These are phyloP conservation scores for Ephialtes manifestator DNA, from an alignment of 2,888 invertebrate genomes.

Conservation along the genomic window DNA sequence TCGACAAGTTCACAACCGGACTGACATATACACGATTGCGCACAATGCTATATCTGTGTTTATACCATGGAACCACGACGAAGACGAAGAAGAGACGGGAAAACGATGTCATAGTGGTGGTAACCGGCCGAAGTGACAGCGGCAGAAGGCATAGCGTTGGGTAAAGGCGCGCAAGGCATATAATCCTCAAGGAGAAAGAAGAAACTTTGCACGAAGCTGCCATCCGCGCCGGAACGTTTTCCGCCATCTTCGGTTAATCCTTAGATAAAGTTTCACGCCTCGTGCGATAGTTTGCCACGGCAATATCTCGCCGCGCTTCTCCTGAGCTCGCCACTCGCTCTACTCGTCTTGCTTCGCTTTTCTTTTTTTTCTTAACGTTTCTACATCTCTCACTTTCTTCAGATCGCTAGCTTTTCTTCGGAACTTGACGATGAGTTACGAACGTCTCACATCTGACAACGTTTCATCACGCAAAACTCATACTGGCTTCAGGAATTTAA, in stretches of 20 bases:
- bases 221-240: slow-evolving; percentile 57
- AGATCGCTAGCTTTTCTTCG: slow-evolving; percentile 41
- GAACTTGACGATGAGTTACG: slow-evolving; percentile 61
- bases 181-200: slow-evolving; percentile 66
- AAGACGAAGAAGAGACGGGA: slow-evolving; percentile 20
- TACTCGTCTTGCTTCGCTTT: slow-evolving; percentile 29
- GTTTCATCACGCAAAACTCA: slow-evolving; percentile 1
- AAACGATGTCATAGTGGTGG: slow-evolving; percentile 37
- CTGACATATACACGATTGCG: slow-evolving; percentile 34
- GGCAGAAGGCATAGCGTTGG: slow-evolving; percentile 45
- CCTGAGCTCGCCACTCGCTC: slow-evolving; percentile 19
- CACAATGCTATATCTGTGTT: slow-evolving; percentile 3
- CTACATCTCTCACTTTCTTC: slow-evolving; percentile 58
- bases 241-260: slow-evolving; percentile 71
- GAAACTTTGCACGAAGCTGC: slow-evolving; percentile 61
- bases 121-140: slow-evolving; percentile 28
- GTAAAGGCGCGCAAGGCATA: slow-evolving; percentile 60
- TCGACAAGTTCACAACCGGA: slow-evolving; percentile 20
- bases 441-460: slow-evolving; percentile 46
- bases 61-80: slow-evolving; percentile 29
- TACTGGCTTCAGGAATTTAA: not conserved
- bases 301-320: slow-evolving; percentile 66
- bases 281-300: slow-evolving; percentile 65
- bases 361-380: slow-evolving; percentile 40
- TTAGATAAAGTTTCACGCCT: slow-evolving; percentile 70